Base-by-base conservation (phyloP, 1,140 invertebrate genomes). In the Psix sp. region DNA sequence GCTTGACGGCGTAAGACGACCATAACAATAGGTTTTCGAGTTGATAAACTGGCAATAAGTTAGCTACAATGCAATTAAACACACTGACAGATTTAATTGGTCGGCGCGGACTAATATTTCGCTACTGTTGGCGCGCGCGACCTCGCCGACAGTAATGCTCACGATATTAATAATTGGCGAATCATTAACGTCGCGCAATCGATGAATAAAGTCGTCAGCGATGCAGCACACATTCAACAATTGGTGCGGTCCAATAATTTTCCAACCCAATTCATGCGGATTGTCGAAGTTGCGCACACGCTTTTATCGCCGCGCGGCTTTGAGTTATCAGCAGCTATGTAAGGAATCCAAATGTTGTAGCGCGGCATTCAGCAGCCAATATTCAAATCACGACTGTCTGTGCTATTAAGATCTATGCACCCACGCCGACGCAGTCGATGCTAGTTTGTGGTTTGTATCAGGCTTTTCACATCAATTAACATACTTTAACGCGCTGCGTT, bases 351-450 rank as follows among this genome's bases (percentile, higher is more conserved):
- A 66, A 66, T 56, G 62, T 56, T 48, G 43, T 14, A 39, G 0
- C 26, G 35, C 16, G 18, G 11, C 40, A 39, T 54, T 56, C 42
- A 40, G 24, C 21, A 16, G 48, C 7, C 42, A 40, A 48, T 66
- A 66, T 66, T 66, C 62, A 66, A 54, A 66, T 66, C 62, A 48
- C 62, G 51, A 66, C 21, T 48, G 62, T 21, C 42, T 20, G 5
- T 17, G 43, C 62, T 40, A 52, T 63, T 63, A 52, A 51, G 40
- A 52, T 63, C 16, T 45, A 52, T 63, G 29, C n/a, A 17, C 29
- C 3, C 21, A 7, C n/a, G 10, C 35, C 13, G 45, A 18, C 43
- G 29, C 29, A 51, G 21, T 9, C 14, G n/a, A 24, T 45, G 20
- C 48, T 54, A 48, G 54, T 66, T 33, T 5, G 21, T 33, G 51